Evolutionary conservation across 2,888 invertebrate species (phyloP).

Genomic region (Hylaea fasciaria): DNA sequence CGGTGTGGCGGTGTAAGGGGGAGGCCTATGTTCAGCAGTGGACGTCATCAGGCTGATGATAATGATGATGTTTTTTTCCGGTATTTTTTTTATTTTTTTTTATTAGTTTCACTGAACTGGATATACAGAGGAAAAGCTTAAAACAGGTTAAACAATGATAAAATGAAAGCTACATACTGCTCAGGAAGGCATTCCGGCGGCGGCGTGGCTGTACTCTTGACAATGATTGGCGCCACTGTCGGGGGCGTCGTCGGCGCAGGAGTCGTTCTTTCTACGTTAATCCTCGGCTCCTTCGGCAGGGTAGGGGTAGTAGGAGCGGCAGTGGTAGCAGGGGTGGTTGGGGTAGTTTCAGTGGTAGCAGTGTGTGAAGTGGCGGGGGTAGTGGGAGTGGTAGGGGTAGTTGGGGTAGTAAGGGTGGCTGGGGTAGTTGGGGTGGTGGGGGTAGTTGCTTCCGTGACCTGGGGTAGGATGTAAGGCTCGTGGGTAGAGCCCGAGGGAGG

Average conservation of each 20-base stretch:
- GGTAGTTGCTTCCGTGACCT: conserved; percentile 35
- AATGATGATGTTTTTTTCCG: no score
- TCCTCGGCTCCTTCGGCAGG: not conserved
- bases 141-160: not conserved
- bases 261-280: not conserved
- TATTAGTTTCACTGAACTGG: not conserved
- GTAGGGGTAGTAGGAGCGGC: not conserved
- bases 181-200: conserved; percentile 44
- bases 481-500: conserved; percentile 52
- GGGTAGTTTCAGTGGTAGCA: not conserved
- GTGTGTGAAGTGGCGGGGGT: not conserved
- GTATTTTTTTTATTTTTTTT: no score
- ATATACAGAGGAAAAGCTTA: no score
- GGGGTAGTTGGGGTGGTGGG: not conserved
- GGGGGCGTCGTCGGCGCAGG: not conserved
- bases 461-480: conserved; percentile 48
- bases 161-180: conserved; percentile 44
- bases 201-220: conserved; percentile 39
- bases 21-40: no score
- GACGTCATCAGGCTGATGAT: no score
- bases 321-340: not conserved
- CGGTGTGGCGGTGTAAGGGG: no score
- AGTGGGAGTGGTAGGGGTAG: not conserved
- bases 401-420: not conserved
- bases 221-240: conserved; percentile 30